Conservation (phyloP, 2,888 invertebrate species). For the Pseudococcus jackbeardsleyi region DNA sequence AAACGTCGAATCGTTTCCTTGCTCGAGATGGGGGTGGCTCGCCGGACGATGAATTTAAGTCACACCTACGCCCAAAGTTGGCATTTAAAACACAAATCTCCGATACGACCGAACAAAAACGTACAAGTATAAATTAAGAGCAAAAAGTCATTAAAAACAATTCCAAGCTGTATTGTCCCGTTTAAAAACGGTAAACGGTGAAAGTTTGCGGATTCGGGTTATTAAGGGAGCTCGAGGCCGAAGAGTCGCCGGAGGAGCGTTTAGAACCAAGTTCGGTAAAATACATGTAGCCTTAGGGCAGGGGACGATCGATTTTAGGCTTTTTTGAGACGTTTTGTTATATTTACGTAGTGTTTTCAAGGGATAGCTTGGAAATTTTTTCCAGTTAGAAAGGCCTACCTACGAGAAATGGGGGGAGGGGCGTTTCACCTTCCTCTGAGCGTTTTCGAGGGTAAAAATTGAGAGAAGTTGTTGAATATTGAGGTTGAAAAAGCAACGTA, state of each 20-base stretch:
- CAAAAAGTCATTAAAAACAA: conserved; percentile 51
- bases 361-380: background rate
- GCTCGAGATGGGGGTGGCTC: background rate
- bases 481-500: no score
- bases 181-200: conserved; percentile 29
- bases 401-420: no score
- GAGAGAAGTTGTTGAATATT: no score
- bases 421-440: no score
- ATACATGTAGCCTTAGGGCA: background rate
- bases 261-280: background rate
- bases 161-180: conserved; percentile 28
- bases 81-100: conserved; percentile 17
- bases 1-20: background rate
- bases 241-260: background rate
- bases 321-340: background rate
- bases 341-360: background rate
- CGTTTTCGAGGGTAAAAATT: no score
- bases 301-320: conserved; percentile 8
- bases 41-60: conserved; percentile 2
- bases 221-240: background rate
- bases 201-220: conserved; percentile 26
- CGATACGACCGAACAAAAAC: conserved; percentile 30
- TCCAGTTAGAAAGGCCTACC: no score
- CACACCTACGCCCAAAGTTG: conserved; percentile 28
- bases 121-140: conserved; percentile 42